phyloP scores from a whole-genome alignment of 2,888 invertebrate genomes.

The Lithophane semibrunnea region DNA sequence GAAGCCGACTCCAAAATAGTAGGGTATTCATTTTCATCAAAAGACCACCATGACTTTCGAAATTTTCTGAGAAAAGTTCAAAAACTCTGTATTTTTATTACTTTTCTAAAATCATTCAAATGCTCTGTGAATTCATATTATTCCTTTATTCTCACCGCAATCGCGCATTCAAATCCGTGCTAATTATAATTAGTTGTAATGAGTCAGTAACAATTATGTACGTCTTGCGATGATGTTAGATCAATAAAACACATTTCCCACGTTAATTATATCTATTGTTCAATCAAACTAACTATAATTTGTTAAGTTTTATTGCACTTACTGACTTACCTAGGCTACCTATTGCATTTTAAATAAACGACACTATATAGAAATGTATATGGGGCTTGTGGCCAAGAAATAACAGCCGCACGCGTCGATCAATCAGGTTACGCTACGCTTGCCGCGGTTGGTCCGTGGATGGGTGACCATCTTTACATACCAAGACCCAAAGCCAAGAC shows the following conservation, averaged over 20 bases:
- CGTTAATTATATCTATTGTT: conserved; percentile 53
- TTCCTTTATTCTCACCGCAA: not conserved
- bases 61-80: not conserved
- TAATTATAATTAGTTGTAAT: conserved; percentile 38
- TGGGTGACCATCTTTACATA: too few relatives aligned
- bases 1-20: too few relatives aligned
- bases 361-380: not conserved
- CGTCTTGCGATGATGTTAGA: conserved; percentile 31
- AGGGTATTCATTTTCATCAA: not conserved
- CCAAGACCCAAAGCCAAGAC: too few relatives aligned
- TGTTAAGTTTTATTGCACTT: conserved; percentile 27
- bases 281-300: not conserved
- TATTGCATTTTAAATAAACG: not conserved
- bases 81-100: not conserved
- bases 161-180: conserved; percentile 19
- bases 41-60: not conserved
- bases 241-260: conserved; percentile 60
- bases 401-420: too few relatives aligned
- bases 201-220: conserved; percentile 31
- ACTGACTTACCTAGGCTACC: too few relatives aligned
- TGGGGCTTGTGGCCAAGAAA: too few relatives aligned
- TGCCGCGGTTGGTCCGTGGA: too few relatives aligned
- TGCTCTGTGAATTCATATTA: not conserved
- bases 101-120: not conserved
- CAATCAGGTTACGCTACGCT: too few relatives aligned